Evolutionary conservation across 2,797 vertebrate species (phyloP), one percentile per base, ranked within the genome.

Genomic region (Sebastes glaucus): DNA sequence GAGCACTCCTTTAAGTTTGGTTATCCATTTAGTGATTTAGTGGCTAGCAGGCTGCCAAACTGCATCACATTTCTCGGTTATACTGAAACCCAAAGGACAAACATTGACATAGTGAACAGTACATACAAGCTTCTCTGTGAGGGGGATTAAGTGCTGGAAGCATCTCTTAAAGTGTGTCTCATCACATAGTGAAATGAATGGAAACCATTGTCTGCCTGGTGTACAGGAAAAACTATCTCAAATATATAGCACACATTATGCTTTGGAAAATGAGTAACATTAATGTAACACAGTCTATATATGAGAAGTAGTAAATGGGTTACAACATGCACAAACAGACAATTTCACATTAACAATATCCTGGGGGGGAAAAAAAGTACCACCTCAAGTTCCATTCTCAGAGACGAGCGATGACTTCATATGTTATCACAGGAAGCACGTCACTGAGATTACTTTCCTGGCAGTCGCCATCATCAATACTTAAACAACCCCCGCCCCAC

Each of bases 241-340:
- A 32, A 53, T 20, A 65, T 20, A 13, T 6, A 63, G 66, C 32
- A 52, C 35, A 25, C 2, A 25, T 13, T 71, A n/a, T 55, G 42
- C 77, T 74, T 86, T 70, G 78, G 77, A 74, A 85, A 86, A 75
- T 57, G 23, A 38, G 20, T 10, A 72, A 65, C 63, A 63, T 20
- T 65, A 35, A 78, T 28, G 38, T 53, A 38, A 56, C 53, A 66
- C n/a, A 60, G 68, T 20, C 18, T 27, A 2, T 10, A 57, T 38
- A 61, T 32, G 27, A 68, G 3, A 20, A 13, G 11, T 7, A 72
- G 38, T 33, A 77, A 77, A 80, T 25, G 16, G 49, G 63, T 67
- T 38, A 46, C 23, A 79, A 81, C 67, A 71, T 74, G 63, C 59
- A 83, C 59, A n/a, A 79, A 74, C 30, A 78, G 23, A 75, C 18